Base-by-base conservation (phyloP, 1,140 invertebrate species). In the Anastrepha obliqua region DNA sequence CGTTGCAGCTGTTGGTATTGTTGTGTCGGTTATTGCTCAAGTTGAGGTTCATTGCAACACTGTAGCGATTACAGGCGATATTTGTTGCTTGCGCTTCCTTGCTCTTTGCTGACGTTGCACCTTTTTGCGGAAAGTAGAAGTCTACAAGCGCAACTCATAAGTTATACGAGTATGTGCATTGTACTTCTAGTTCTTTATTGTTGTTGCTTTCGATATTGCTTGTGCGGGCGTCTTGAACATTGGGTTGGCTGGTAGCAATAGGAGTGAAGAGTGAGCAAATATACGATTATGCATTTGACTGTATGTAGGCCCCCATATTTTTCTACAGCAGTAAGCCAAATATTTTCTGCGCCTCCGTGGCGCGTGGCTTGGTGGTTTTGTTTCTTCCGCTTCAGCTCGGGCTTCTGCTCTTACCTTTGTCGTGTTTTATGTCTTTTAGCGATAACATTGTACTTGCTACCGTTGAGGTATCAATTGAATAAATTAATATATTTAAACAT, bases 1-100 rank as follows among this genome's bases (percentile, higher is more conserved):
- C 11, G 51, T 11, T 8, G 51, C 51, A 55, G 51, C 51, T 55
- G 51, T 55, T 55, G 44, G n/a, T 55, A 11, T 55, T 55, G 44
- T n/a, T 51, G 47, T 81, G 20, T 81, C 47, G 74, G 47, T 29
- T 81, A 74, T 74, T 74, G 67, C 67, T 74, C 67, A 55, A 81
- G 74, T 81, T 81, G 47, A 81, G 74, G 74, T 81, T 81, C 74
- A 81, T 81, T 55, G 44, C 47, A 55, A 81, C 74, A 74, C 67
- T 74, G 67, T 74, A 17, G 67, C 4, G n/a, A 7, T 3, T 6
- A n/a, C 17, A 20, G n/a, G 8, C n/a, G n/a, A 42, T 67, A 67
- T 67, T 67, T 67, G 17, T 74, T 74, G 67, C 15, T 74, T 74
- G 67, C 67, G 4, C 42, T 44, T 47, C 67, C 39, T 47, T 74